phyloP scores from a whole-genome alignment of 2,797 vertebrate genomes.

The Peromyscus melanophrys region DNA sequence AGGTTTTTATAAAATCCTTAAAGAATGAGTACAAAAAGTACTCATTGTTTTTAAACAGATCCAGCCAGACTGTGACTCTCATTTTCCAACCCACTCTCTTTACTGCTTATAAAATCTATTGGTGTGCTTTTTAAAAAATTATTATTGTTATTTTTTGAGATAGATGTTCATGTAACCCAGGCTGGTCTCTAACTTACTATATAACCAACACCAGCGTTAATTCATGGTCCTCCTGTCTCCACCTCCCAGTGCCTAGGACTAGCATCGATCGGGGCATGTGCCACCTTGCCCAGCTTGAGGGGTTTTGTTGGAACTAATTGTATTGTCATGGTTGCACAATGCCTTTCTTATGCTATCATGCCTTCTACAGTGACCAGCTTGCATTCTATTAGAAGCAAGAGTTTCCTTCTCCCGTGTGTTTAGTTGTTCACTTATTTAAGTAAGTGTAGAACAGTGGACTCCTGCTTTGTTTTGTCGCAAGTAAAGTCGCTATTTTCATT shows the following conservation, averaged over 20 bases:
- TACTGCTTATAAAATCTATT: not conserved
- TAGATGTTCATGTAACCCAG: not conserved
- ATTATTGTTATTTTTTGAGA: not conserved
- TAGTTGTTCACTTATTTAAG: constrained; percentile 16
- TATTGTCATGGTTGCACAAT: not conserved
- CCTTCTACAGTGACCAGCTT: constrained; percentile 16
- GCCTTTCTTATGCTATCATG: not conserved
- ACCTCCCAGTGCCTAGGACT: not conserved
- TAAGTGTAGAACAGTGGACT: not conserved
- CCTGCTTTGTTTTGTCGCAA: not conserved
- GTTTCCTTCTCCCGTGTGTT: not conserved
- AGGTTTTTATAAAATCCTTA: not conserved
- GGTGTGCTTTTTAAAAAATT: constrained; percentile 20
- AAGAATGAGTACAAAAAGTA: not conserved
- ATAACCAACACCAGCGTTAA: not conserved
- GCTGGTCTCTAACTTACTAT: not conserved
- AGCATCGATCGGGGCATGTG: not conserved
- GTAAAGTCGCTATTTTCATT: not conserved
- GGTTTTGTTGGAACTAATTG: not conserved
- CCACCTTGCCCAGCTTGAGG: not conserved
- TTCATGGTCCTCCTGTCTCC: not conserved
- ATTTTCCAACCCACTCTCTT: constrained; percentile 32
- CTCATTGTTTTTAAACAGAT: constrained; percentile 26
- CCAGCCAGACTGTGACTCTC: not conserved
- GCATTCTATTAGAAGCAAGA: not conserved